These are phyloP conservation scores for Anadara kagoshimensis DNA, from an alignment of 1,140 invertebrate genomes.

Conservation along the genomic window DNA sequence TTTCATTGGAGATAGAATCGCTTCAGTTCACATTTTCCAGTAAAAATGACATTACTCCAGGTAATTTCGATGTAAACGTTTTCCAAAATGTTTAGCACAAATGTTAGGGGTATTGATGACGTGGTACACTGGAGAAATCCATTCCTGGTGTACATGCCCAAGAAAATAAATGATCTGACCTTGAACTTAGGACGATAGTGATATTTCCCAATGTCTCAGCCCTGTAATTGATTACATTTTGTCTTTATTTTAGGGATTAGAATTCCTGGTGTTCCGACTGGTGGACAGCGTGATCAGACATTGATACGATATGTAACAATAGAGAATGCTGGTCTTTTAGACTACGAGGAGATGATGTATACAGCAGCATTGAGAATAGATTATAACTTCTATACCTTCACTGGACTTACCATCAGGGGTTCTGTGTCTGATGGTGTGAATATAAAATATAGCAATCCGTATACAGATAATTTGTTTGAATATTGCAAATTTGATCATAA, in stretches of 20 bases:
- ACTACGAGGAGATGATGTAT: slow-evolving; percentile 92
- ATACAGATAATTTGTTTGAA: slow-evolving; percentile 66
- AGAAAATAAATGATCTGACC: too few species aligned
- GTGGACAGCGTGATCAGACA: slow-evolving; percentile 42
- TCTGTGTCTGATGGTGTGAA: slow-evolving; percentile 84
- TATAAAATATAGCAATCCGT: slow-evolving; percentile 90
- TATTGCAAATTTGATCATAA: slow-evolving; percentile 59
- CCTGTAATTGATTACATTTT: too few species aligned
- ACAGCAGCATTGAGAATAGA: slow-evolving; percentile 96
- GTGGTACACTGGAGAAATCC: too few species aligned
- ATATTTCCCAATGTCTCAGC: too few species aligned
- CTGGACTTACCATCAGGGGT: slow-evolving; percentile 44
- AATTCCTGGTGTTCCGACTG: slow-evolving; percentile 58
- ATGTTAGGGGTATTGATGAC: too few species aligned
- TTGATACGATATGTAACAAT: slow-evolving; percentile 60
- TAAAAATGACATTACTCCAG: too few species aligned
- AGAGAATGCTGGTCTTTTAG: slow-evolving; percentile 87
- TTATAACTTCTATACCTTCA: slow-evolving; percentile 92
- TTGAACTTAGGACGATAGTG: too few species aligned
- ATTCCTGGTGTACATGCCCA: too few species aligned
- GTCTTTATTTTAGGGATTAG: slow-evolving; percentile 60
- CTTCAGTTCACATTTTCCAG: too few species aligned
- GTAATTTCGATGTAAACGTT: too few species aligned
- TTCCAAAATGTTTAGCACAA: too few species aligned
- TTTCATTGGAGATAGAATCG: too few species aligned